Conservation (phyloP, 2,113 vertebrate species). For the Oreotrochilus melanogaster region DNA sequence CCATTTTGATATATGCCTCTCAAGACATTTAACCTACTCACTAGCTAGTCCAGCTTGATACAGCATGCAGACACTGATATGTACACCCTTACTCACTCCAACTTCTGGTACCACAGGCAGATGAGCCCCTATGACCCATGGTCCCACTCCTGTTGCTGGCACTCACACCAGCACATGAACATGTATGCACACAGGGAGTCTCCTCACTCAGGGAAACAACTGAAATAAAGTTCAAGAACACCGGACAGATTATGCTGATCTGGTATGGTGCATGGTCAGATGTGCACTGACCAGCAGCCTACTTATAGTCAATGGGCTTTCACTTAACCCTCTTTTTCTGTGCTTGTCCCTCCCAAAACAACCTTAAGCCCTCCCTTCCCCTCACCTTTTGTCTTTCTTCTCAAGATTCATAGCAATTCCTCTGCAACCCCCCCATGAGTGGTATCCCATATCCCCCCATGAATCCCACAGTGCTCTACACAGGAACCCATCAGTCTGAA, state of each 20-base stretch:
- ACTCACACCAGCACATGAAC: background rate
- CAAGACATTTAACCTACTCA: too few species aligned
- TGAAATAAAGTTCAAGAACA: background rate
- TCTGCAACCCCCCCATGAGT: background rate
- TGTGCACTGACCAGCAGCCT: background rate
- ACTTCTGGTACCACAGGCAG: background rate
- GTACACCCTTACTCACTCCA: background rate
- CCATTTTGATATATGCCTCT: background rate
- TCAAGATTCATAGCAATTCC: background rate
- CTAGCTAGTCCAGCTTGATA: background rate
- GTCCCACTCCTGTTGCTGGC: background rate
- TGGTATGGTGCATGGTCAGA: background rate
- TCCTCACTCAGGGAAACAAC: background rate
- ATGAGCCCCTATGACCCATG: background rate
- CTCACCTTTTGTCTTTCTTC: background rate
- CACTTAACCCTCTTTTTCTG: background rate
- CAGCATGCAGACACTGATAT: background rate
- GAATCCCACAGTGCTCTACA: background rate
- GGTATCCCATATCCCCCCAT: background rate
- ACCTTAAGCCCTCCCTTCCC: background rate
- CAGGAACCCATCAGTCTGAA: background rate
- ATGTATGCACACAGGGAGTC: background rate
- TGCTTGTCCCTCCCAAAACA: background rate
- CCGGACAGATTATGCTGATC: background rate
- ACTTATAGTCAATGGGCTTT: background rate